These are phyloP conservation scores for Leistus spinibarbis DNA, from an alignment of 2,888 invertebrate species.

Conservation along the genomic window DNA sequence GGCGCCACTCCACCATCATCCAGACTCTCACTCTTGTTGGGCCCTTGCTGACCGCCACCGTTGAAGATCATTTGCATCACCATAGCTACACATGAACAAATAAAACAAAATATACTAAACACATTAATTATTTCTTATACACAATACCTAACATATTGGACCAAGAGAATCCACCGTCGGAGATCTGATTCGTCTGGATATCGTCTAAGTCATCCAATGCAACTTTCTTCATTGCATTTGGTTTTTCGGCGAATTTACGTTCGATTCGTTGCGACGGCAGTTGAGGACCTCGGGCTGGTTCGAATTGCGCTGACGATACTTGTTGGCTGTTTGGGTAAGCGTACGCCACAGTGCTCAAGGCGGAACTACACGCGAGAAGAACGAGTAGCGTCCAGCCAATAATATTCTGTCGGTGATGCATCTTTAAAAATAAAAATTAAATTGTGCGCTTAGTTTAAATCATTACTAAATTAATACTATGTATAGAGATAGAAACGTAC, in stretches of 20 bases:
- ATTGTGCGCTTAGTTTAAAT: no score
- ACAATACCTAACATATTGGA: slow-evolving; percentile 84
- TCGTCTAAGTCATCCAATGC: slow-evolving; percentile 82
- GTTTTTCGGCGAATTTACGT: slow-evolving; percentile 87
- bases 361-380: slow-evolving; percentile 69
- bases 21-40: slow-evolving; percentile 79
- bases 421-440: slow-evolving; percentile 52
- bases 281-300: slow-evolving; percentile 49
- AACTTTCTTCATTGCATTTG: slow-evolving; percentile 88
- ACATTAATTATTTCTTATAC: no score
- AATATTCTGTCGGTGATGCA: slow-evolving; percentile 69
- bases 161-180: slow-evolving; percentile 84
- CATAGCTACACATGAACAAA: no score
- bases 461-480: no score
- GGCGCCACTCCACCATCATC: slow-evolving; percentile 70
- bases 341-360: slow-evolving; percentile 72
- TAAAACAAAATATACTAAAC: not conserved
- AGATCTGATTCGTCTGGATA: slow-evolving; percentile 79
- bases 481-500: no score
- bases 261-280: slow-evolving; percentile 62
- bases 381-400: slow-evolving; percentile 71
- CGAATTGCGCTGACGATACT: slow-evolving; percentile 28
- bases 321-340: slow-evolving; percentile 58
- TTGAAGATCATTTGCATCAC: slow-evolving; percentile 89
- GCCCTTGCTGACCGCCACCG: slow-evolving; percentile 67